Conservation (phyloP, 2,797 vertebrate genomes). For the Paguma larvata region DNA sequence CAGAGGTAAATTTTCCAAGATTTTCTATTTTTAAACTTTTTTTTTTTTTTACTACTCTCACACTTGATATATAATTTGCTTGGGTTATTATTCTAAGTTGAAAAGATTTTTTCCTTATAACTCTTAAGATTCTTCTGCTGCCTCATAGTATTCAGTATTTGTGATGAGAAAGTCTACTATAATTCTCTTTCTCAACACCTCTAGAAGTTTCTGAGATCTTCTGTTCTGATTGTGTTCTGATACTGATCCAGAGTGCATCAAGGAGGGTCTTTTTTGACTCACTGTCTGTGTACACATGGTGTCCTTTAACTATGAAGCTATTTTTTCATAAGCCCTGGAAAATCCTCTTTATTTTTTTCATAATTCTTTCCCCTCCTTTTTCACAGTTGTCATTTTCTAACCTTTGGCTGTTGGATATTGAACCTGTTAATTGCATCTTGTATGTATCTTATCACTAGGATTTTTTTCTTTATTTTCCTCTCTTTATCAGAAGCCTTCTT, state of each 20-base stretch:
- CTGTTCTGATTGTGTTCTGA: background rate
- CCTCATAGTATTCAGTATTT: background rate
- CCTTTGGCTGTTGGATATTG: background rate
- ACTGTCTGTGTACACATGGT: background rate
- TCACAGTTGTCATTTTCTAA: background rate
- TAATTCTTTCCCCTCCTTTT: background rate
- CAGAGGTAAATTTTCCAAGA: background rate
- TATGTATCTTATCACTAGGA: background rate
- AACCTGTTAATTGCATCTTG: background rate
- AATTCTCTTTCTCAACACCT: background rate
- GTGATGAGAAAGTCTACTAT: background rate
- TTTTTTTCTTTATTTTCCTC: background rate
- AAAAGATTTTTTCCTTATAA: background rate
- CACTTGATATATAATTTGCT: conserved; percentile 13
- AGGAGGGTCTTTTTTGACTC: background rate
- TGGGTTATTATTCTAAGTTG: background rate
- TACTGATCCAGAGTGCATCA: background rate
- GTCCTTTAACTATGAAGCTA: background rate
- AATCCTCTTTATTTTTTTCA: background rate
- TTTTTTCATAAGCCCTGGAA: background rate
- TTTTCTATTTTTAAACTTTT: background rate
- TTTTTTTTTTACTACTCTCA: background rate
- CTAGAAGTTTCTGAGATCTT: background rate
- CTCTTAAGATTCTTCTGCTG: background rate
- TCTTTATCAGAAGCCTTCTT: background rate